phyloP scores from a whole-genome alignment of 2,113 vertebrate species.

The Donacobius atricapilla region DNA sequence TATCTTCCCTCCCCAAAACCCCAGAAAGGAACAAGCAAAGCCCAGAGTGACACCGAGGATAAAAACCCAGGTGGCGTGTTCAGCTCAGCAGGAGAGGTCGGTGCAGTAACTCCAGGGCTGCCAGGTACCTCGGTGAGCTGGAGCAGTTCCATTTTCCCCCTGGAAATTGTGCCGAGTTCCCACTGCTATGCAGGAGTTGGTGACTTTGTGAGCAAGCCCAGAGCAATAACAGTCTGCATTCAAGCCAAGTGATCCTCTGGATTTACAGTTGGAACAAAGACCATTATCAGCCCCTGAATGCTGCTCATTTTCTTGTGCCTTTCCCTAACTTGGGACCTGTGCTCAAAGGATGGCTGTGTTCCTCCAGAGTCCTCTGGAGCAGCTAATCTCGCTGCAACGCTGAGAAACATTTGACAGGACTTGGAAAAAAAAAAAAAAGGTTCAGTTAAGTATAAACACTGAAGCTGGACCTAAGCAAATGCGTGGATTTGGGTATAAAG shows the following conservation, averaged over 20 bases:
- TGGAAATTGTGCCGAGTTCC: not conserved
- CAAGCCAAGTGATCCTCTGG: not conserved
- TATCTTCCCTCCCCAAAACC: not conserved
- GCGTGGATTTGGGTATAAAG: not conserved
- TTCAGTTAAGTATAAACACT: not conserved
- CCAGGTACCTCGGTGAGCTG: not conserved
- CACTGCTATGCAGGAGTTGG: not conserved
- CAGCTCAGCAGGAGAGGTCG: not conserved
- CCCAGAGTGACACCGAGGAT: not conserved
- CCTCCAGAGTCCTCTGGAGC: not conserved
- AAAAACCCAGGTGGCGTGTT: not conserved
- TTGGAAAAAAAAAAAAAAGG: not conserved
- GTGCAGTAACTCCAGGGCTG: not conserved
- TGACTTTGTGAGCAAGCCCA: not conserved
- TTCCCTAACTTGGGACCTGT: not conserved
- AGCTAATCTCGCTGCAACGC: not conserved
- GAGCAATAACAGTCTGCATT: not conserved
- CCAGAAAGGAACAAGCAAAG: not conserved
- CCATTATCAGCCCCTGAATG: not conserved
- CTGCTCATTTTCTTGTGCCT: not conserved
- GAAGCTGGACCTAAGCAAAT: not conserved
- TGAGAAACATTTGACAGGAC: not conserved
- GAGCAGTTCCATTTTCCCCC: not conserved
- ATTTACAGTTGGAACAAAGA: slow-evolving; percentile 7
- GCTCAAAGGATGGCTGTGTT: not conserved